These are phyloP conservation scores for Leptonema lineaticorne DNA, from an alignment of 1,140 invertebrate species.

Conservation along the genomic window DNA sequence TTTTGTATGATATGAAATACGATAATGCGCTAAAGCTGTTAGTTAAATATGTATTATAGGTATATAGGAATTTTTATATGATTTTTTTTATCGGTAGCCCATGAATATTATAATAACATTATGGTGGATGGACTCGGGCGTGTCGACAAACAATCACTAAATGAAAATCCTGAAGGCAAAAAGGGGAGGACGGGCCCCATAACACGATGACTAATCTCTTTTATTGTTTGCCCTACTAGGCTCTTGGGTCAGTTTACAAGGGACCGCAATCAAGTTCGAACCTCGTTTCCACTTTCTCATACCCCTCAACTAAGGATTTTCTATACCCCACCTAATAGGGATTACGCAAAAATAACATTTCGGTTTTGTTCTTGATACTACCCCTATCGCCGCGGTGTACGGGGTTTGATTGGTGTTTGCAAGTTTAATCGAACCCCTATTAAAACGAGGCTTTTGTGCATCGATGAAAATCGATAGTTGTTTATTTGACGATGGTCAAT, in stretches of 20 bases:
- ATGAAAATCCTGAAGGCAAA: slow-evolving; percentile 32
- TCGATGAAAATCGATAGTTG: neutral
- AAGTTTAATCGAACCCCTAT: neutral
- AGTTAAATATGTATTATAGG: neutral
- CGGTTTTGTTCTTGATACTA: slow-evolving; percentile 22
- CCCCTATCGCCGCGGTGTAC: neutral
- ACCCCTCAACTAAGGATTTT: no score
- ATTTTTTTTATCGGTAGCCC: slow-evolving; percentile 3
- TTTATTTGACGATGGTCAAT: no score
- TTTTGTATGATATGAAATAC: no score
- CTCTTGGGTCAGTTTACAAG: slow-evolving; percentile 31
- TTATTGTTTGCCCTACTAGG: slow-evolving; percentile 32
- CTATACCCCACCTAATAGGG: slow-evolving; percentile 27
- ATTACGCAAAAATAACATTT: slow-evolving; percentile 34
- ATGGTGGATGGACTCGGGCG: neutral
- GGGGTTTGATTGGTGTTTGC: no score
- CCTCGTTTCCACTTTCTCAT: neutral
- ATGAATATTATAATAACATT: slow-evolving; percentile 8
- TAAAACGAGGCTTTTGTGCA: neutral
- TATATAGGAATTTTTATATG: neutral
- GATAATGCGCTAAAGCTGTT: neutral
- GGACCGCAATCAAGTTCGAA: slow-evolving; percentile 29
- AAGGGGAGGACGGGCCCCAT: neutral
- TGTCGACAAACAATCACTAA: slow-evolving; percentile 28
- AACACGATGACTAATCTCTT: slow-evolving; percentile 35